A percentile compares a stretch with the other conserved stretches of the same genome.
Evolutionary conservation across 2,797 vertebrate species (phyloP).

Genomic region (Enteromius trimaculatus): DNA sequence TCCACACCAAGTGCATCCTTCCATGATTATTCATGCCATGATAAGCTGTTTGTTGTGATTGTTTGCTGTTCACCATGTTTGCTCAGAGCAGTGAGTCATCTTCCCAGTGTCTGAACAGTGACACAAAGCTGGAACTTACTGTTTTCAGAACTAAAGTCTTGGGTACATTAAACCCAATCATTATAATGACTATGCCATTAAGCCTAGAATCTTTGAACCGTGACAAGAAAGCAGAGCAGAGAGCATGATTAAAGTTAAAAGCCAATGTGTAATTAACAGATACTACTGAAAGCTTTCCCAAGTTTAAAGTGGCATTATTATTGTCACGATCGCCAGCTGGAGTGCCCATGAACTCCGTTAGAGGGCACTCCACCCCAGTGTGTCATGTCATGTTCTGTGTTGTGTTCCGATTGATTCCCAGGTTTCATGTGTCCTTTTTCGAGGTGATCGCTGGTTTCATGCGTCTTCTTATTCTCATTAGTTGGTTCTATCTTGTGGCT

Average conservation of each 20-base stretch:
- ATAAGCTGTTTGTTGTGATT: constrained; percentile 40
- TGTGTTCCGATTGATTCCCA: too few species aligned
- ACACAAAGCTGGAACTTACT: constrained; percentile 45
- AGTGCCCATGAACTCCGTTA: too few species aligned
- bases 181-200: constrained; percentile 36
- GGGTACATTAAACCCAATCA: constrained; percentile 18
- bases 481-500: too few species aligned
- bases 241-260: constrained; percentile 43
- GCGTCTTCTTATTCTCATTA: too few species aligned
- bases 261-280: constrained; percentile 26
- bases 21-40: constrained; percentile 37
- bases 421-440: too few species aligned
- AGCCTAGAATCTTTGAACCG: constrained; percentile 20
- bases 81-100: constrained; percentile 26
- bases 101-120: constrained; percentile 10
- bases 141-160: constrained; percentile 26
- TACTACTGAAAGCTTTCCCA: constrained; percentile 15
- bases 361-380: too few species aligned
- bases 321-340: background rate
- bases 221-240: constrained; percentile 29
- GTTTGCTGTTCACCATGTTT: constrained; percentile 20
- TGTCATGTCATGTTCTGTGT: too few species aligned
- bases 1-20: background rate
- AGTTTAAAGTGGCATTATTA: background rate
- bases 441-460: too few species aligned